Evolutionary conservation across 2,888 invertebrate species (phyloP).

Genomic region (Eupithecia exiguata): DNA sequence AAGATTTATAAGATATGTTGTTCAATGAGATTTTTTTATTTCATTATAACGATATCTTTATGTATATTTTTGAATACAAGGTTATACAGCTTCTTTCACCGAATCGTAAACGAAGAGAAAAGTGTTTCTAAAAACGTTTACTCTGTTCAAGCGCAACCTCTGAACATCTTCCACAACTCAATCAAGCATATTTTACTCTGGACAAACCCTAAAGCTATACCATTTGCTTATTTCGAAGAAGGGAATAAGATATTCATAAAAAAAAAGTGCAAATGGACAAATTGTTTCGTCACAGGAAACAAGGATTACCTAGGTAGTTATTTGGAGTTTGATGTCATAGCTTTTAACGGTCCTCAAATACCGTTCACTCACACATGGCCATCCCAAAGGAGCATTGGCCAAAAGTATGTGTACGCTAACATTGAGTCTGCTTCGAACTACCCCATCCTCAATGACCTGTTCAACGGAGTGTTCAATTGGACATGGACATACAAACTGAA

Average conservation of each 20-base stretch:
- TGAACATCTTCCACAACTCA: background rate
- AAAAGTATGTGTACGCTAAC: conserved; percentile 68
- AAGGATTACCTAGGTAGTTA: conserved; percentile 53
- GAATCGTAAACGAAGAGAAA: background rate
- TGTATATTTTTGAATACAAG: conserved; percentile 10
- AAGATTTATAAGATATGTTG: background rate
- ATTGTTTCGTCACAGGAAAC: conserved; percentile 67
- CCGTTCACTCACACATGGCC: conserved; percentile 47
- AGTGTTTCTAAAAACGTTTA: background rate
- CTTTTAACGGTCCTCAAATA: conserved; percentile 64
- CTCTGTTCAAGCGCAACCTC: background rate
- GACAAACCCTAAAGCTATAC: conserved; percentile 58
- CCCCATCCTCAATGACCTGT: conserved; percentile 56
- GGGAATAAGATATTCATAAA: conserved; percentile 59
- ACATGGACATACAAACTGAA: conserved; percentile 73
- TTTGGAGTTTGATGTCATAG: conserved; percentile 61
- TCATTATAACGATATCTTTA: background rate
- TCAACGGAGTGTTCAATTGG: conserved; percentile 70
- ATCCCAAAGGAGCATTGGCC: conserved; percentile 48
- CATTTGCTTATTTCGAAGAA: conserved; percentile 61
- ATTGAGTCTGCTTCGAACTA: conserved; percentile 65
- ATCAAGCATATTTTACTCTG: conserved; percentile 62
- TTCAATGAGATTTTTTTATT: background rate
- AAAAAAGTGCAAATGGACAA: conserved; percentile 60
- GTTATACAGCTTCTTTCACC: background rate